These are phyloP conservation scores for Podiceps cristatus DNA, from an alignment of 2,113 vertebrate species.

Conservation along the genomic window DNA sequence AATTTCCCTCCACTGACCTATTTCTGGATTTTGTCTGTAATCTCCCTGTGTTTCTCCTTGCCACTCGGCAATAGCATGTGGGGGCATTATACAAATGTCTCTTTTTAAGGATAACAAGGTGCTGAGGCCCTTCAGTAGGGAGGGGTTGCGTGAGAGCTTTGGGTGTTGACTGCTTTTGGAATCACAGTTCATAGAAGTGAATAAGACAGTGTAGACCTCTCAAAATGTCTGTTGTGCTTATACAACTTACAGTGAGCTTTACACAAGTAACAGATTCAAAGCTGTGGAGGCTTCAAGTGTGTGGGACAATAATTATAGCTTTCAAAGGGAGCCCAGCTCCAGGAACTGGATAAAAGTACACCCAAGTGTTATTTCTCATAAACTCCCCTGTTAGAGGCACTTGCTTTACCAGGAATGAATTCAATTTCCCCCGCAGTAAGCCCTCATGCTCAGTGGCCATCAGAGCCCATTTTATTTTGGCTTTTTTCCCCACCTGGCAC, in stretches of 20 bases:
- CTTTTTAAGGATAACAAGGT: neutral
- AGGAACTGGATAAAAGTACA: neutral
- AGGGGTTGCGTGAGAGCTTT: neutral
- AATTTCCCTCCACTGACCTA: neutral
- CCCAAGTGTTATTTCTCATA: neutral
- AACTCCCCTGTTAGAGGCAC: neutral
- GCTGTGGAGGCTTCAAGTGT: neutral
- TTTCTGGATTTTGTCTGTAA: neutral
- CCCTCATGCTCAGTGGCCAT: neutral
- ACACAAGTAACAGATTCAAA: neutral
- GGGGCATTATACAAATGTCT: fast-evolving
- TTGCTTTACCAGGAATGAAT: neutral
- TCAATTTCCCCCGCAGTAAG: neutral
- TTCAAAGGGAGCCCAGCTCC: neutral
- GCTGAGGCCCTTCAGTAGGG: neutral
- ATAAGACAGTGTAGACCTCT: neutral
- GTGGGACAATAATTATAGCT: neutral
- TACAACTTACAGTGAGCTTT: neutral
- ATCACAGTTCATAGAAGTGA: neutral
- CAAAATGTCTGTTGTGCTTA: neutral
- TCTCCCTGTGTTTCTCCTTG: neutral
- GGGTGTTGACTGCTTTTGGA: neutral
- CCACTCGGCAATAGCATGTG: neutral
- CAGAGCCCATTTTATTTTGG: neutral
- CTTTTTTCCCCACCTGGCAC: neutral